Evolutionary conservation across 64 coral and sea anemone genomes (phyloP).

Genomic region (Cladopsammia gracilis): DNA sequence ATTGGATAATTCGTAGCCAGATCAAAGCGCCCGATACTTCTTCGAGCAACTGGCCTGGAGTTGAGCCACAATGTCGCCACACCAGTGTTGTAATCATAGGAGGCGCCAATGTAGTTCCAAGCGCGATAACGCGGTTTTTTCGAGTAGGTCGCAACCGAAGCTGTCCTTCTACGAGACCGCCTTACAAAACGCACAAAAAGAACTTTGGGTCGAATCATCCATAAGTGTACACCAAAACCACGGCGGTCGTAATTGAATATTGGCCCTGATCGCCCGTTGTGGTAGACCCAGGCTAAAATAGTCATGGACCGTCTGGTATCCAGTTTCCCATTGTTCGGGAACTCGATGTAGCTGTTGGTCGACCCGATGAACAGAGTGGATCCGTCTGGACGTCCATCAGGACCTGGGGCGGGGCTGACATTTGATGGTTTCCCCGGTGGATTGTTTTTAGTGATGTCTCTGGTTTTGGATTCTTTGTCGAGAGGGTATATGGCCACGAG

Average conservation of each 20-base stretch:
- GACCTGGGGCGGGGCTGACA: conserved; percentile 42
- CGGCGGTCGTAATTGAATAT: conserved; percentile 65
- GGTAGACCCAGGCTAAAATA: conserved; percentile 76
- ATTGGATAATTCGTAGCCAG: conserved; percentile 79
- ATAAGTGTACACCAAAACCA: conserved; percentile 71
- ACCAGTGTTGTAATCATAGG: conserved; percentile 64
- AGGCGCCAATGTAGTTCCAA: conserved; percentile 73
- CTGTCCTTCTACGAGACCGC: conserved; percentile 21
- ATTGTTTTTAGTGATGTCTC: conserved; percentile 59
- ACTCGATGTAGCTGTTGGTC: conserved; percentile 67
- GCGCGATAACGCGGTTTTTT: conserved; percentile 61
- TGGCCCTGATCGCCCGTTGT: conserved; percentile 67
- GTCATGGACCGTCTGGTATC: conserved; percentile 69
- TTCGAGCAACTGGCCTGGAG: conserved; percentile 45
- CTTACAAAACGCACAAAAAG: conserved; percentile 72
- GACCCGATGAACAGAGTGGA: conserved; percentile 66
- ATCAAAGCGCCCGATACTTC: conserved; percentile 58
- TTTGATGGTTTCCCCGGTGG: conserved; percentile 42
- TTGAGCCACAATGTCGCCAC: conserved; percentile 56
- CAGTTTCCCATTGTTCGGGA: conserved; percentile 66
- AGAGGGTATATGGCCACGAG: conserved; percentile 63
- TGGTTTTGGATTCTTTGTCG: conserved; percentile 25
- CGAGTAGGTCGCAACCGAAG: conserved; percentile 26
- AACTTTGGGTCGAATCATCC: conserved; percentile 70
- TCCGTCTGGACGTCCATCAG: conserved; percentile 45